Evolutionary conservation across 2,113 vertebrate species (phyloP).

Genomic region (Tyto alba): DNA sequence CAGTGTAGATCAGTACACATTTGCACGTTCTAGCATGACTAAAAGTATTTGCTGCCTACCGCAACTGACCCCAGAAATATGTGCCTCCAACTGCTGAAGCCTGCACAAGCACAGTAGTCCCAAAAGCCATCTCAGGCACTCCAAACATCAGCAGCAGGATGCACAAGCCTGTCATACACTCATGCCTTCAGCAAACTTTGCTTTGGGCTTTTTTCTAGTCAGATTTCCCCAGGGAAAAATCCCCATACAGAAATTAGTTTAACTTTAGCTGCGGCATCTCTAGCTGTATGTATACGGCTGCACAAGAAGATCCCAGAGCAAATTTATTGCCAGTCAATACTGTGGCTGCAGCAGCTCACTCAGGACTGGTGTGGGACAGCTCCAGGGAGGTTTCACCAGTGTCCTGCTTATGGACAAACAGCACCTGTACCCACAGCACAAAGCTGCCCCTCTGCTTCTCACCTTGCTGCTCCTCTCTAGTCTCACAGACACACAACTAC

Average conservation of each 20-base stretch:
- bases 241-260: background rate
- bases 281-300: background rate
- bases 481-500: background rate
- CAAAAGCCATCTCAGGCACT: fast-evolving
- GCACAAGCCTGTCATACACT: no score
- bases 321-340: background rate
- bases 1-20: no score
- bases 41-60: background rate
- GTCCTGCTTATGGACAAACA: fast-evolving
- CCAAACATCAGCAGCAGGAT: background rate
- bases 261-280: background rate
- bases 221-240: background rate
- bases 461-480: background rate
- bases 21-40: background rate
- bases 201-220: background rate
- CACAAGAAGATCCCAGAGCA: no score
- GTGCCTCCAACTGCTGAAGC: background rate
- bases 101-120: background rate
- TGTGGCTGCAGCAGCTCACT: background rate
- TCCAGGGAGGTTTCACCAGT: background rate
- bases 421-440: background rate
- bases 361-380: fast-evolving
- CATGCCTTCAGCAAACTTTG: background rate
- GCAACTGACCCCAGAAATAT: background rate
- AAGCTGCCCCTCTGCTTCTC: background rate